Evolutionary conservation across 2,797 vertebrate species (phyloP), one percentile per base, ranked within the genome.

Genomic region (Philypnodon macrostomus): DNA sequence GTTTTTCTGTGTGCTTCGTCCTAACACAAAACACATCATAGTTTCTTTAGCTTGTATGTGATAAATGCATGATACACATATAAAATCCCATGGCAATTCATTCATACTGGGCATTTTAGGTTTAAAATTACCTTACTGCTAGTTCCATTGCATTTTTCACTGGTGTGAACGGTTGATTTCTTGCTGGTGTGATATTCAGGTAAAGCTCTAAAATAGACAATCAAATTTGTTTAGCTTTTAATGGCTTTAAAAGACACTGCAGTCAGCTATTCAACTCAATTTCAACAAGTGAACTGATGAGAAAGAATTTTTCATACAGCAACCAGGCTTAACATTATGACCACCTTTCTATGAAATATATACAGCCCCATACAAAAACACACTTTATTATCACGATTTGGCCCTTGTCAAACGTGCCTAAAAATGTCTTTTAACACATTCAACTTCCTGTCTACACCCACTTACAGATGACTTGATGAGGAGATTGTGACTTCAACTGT

Each of bases 201-300:
- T 60, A 61, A 66, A 6, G 57, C 45, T 57, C 63, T 45, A 62
- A 74, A 66, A 68, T 47, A 75, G 90, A 91, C 89, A 90, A 90
- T 90, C 88, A 89, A 73, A 81, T 47, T 56, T 79, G 63, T 75
- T n/a, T n/a, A n/a, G n/a, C n/a, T n/a, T n/a, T n/a, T n/a, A 64
- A 54, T 21, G 71, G 37, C 59, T 59, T 52, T 64, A 71, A 67
- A 67, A 65, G 54, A 70, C 61, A 70, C 51, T 64, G 57, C 41
- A 67, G 58, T 70, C 44, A 35, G 39, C 29, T 27, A 21, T 6
- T 24, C 33, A 7, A 39, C 16, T 42, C 7, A 24, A 41, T 41
- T 41, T 19, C 17, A 26, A 26, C 3, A 9, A 26, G 9, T n/a
- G n/a, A n/a, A n/a, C n/a, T n/a, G n/a, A n/a, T n/a, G n/a, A n/a